Percentiles rank a stretch among this genome's conserved stretches.
phyloP scores from a whole-genome alignment of 2,113 vertebrate genomes.

The Excalfactoria chinensis region DNA sequence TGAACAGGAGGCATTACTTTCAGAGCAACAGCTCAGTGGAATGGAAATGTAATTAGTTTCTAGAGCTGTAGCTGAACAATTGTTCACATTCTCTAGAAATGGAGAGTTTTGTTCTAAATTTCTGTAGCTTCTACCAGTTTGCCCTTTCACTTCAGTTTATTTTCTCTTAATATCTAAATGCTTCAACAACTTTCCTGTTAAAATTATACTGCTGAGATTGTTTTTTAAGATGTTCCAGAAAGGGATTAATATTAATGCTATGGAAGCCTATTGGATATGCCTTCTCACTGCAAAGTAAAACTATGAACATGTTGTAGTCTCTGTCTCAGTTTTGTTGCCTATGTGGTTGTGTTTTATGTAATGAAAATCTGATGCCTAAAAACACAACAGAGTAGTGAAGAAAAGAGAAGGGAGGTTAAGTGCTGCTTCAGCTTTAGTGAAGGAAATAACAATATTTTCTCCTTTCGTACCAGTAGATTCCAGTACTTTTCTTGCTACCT shows the following conservation, averaged over 20 bases:
- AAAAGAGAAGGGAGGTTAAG: neutral
- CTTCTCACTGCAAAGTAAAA: neutral
- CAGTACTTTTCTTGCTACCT: neutral
- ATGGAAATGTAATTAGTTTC: neutral
- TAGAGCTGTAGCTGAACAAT: neutral
- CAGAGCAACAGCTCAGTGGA: neutral
- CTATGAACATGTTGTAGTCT: neutral
- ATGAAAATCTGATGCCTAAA: neutral
- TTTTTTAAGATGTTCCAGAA: neutral
- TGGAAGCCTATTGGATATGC: neutral
- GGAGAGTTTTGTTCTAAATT: neutral
- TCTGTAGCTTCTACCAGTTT: neutral
- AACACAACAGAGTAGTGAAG: fast-evolving
- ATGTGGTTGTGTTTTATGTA: neutral
- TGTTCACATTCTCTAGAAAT: neutral
- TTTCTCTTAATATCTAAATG: neutral
- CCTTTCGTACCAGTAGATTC: neutral
- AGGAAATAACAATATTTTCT: neutral
- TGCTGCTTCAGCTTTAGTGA: neutral
- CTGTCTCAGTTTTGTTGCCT: neutral
- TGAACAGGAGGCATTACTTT: too few species aligned
- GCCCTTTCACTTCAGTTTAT: neutral
- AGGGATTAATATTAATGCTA: neutral
- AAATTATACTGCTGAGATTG: neutral
- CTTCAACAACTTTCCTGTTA: neutral